Conservation (phyloP, 2,797 vertebrate species). For the Gambusia yucatana region DNA sequence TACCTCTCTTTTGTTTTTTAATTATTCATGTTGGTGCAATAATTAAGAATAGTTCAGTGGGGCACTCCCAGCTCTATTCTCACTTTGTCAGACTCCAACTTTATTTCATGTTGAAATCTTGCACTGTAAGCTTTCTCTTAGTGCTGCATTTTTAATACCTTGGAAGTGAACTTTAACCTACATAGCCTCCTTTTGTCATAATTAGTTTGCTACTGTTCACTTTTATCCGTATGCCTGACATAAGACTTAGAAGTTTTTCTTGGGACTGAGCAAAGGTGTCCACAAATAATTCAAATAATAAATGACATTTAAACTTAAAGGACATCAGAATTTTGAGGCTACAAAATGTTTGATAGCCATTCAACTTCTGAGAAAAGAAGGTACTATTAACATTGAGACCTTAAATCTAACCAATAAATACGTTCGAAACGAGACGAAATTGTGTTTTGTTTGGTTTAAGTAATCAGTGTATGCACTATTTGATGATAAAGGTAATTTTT, state of each 20-base stretch:
- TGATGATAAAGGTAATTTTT: neutral
- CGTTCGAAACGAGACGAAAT: too few species aligned
- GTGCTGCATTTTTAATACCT: neutral
- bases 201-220: neutral
- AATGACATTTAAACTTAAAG: neutral
- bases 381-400: neutral
- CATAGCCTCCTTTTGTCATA: neutral
- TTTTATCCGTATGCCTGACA: neutral
- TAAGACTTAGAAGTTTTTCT: neutral
- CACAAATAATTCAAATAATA: neutral
- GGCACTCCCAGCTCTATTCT: neutral
- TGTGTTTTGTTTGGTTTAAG: neutral
- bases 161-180: neutral
- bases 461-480: neutral
- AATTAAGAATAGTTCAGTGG: neutral
- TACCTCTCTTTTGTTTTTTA: neutral
- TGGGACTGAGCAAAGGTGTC: neutral
- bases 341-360: neutral
- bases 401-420: too few species aligned
- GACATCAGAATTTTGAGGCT: neutral
- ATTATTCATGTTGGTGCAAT: constrained; percentile 1
- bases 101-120: neutral
- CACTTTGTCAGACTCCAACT: neutral
- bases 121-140: neutral
- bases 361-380: neutral